A percentile compares a stretch with the other conserved stretches of the same genome.
Evolutionary conservation across 2,113 vertebrate genomes (phyloP).

Genomic region (Andinoacara biseriatus): DNA sequence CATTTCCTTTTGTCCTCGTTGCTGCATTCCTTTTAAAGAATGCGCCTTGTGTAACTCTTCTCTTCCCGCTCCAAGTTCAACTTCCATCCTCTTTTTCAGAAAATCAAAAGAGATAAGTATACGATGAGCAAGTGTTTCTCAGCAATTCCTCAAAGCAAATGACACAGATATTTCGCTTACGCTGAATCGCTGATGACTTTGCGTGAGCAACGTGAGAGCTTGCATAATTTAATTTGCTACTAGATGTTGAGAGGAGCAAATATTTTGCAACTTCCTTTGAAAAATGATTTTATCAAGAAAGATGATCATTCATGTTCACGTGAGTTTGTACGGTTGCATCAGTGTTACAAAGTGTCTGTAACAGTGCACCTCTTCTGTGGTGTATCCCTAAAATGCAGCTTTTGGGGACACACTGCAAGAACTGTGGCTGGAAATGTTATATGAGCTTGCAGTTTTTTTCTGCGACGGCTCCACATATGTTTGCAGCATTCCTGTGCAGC

Average conservation of each 20-base stretch:
- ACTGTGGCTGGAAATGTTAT: background rate
- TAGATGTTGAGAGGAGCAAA: background rate
- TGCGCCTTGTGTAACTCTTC: background rate
- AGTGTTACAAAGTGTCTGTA: background rate
- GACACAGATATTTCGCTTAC: background rate
- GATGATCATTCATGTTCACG: background rate
- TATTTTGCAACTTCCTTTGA: background rate
- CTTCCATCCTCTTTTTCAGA: background rate
- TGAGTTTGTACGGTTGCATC: background rate
- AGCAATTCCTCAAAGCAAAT: background rate
- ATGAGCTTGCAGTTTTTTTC: no score
- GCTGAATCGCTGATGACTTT: background rate
- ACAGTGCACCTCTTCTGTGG: background rate
- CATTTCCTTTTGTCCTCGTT: background rate
- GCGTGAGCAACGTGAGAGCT: no score
- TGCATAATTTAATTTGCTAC: background rate
- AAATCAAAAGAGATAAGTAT: background rate
- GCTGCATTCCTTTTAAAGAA: slow-evolving; percentile 7
- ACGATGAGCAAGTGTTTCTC: background rate
- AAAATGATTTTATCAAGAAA: background rate
- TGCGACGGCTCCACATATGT: background rate
- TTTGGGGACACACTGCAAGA: no score
- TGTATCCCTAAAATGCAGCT: background rate
- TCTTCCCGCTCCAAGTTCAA: background rate
- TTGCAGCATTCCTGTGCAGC: slow-evolving; percentile 34